phyloP scores from a whole-genome alignment of 2,113 vertebrate species.

The Tylochromis polylepis region DNA sequence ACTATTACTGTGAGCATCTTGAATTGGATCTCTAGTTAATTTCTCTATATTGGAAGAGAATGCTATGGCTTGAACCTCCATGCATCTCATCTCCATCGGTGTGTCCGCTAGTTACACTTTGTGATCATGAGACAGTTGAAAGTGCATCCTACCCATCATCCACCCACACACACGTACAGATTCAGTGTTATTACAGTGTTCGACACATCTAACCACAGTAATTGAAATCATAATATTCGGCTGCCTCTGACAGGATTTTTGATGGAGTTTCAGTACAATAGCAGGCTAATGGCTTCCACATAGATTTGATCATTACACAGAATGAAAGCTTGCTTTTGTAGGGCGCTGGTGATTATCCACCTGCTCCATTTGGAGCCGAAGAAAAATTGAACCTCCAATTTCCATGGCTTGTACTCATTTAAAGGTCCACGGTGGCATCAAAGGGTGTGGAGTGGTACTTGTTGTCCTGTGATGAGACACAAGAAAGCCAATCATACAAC shows the following conservation, averaged over 20 bases:
- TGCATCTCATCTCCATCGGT: neutral
- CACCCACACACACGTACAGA: neutral
- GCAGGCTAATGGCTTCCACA: constrained; percentile 38
- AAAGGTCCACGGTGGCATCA: constrained; percentile 14
- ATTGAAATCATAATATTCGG: constrained; percentile 44
- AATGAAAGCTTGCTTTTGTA: constrained; percentile 53
- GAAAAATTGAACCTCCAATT: constrained; percentile 36
- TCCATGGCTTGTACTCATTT: constrained; percentile 22
- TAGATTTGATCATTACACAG: constrained; percentile 52
- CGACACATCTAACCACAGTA: constrained; percentile 29
- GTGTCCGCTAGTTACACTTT: neutral
- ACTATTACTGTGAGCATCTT: neutral
- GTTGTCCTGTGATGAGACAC: constrained; percentile 3
- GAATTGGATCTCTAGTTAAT: neutral
- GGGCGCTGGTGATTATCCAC: constrained; percentile 51
- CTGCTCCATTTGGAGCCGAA: constrained; percentile 26
- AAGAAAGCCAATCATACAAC: constrained; percentile 22
- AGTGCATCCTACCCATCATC: neutral
- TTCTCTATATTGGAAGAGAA: neutral
- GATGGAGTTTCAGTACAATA: constrained; percentile 37
- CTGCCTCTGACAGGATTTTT: constrained; percentile 17
- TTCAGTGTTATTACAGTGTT: constrained; percentile 11
- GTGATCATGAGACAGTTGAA: neutral
- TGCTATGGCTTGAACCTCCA: neutral
- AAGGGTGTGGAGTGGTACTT: constrained; percentile 22